These are phyloP conservation scores for Amorpha juglandis DNA, from an alignment of 2,888 invertebrate genomes.

Conservation along the genomic window DNA sequence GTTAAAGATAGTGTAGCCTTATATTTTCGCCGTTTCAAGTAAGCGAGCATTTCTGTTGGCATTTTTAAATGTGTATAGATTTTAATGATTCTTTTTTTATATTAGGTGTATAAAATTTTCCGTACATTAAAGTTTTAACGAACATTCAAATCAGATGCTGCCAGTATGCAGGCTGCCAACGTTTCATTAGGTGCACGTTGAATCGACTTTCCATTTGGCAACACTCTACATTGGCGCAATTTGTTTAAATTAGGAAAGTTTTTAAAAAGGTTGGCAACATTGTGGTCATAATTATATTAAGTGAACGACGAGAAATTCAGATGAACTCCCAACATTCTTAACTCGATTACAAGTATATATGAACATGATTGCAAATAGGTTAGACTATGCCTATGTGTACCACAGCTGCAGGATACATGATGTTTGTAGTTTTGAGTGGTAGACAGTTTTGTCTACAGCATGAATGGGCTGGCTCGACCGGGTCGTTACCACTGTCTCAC, in stretches of 20 bases:
- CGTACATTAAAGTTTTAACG: slow-evolving; percentile 8
- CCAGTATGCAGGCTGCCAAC: slow-evolving; percentile 26
- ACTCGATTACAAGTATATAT: too few species aligned
- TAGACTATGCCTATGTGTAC: too few species aligned
- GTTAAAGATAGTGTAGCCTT: background rate
- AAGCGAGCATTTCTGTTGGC: too few species aligned
- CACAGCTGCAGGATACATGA: too few species aligned
- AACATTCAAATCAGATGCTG: slow-evolving; percentile 4
- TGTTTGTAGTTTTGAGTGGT: too few species aligned
- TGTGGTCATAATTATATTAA: background rate
- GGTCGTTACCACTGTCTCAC: too few species aligned
- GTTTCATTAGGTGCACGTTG: slow-evolving; percentile 28
- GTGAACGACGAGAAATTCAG: background rate
- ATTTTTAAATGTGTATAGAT: too few species aligned
- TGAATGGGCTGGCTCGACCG: too few species aligned
- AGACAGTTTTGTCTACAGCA: too few species aligned
- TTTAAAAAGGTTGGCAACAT: background rate
- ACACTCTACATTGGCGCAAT: slow-evolving; percentile 14
- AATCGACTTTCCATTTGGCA: slow-evolving; percentile 26
- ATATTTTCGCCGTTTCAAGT: background rate
- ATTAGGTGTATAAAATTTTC: background rate
- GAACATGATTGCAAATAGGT: too few species aligned
- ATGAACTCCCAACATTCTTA: background rate
- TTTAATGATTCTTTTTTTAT: too few species aligned
- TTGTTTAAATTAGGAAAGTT: slow-evolving; percentile 25